Base-by-base conservation (phyloP, 2,113 vertebrate species). In the Xyliphius kryptos region DNA sequence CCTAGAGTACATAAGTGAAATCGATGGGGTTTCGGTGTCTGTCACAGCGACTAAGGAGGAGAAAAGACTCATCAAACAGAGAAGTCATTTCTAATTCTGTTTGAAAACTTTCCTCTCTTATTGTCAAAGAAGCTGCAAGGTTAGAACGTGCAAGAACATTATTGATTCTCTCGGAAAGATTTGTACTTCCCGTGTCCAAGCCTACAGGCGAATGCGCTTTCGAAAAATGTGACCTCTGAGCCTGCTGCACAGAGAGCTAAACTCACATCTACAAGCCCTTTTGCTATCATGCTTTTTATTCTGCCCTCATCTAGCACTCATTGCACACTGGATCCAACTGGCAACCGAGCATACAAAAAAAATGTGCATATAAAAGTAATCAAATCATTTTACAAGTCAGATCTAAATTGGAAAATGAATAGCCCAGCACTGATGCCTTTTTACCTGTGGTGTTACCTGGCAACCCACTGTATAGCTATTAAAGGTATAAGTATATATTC, bases 81-180 rank as follows among this genome's bases (percentile, higher is more conserved):
- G n/a, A 15, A 43, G 36, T 26, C 14, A 16, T 43, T 43, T 44
- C 48, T 44, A 47, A 36, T 32, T 3, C 10, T 6, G n/a, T 15
- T 37, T 2, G 5, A n/a, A 52, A 13, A 26, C 8, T 6, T 32
- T 53, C 21, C 8, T 9, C 1, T 8, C 1, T 36, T 44, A 38
- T 68, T 63, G 41, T 59, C 36, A 51, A 56, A 52, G 49, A 50
- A 52, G 26, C 59, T 58, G 7, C n/a, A 70, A 55, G 19, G 44
- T 40, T 40, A 20, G 59, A 26, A 37, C 51, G 26, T 55, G 32
- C 57, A 21, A 59, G 52, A 66, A 60, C n/a, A 56, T 56, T 66
- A 72, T 59, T 68, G 67, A 72, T 77, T 67, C 46, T 63, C 40
- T 20, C 21, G 15, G 19, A 59, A 38, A 61, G 26, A 20, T 56